Evolutionary conservation across 1,140 invertebrate species (phyloP).

Genomic region (Trichoplusia ni): DNA sequence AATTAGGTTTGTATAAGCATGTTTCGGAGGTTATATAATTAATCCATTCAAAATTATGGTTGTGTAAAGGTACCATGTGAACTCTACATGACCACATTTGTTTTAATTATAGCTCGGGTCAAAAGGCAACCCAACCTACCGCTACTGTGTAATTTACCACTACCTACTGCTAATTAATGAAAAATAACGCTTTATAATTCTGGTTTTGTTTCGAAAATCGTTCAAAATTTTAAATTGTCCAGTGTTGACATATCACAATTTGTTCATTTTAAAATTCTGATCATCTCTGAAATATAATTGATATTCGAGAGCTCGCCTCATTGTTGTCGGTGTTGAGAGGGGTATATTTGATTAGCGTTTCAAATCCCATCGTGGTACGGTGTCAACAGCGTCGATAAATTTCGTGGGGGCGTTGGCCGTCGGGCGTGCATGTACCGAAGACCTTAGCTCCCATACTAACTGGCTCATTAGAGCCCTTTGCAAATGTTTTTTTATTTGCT

Average conservation of each 20-base stretch:
- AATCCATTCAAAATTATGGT: constrained; percentile 1
- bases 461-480: constrained; percentile 67
- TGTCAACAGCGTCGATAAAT: constrained; percentile 44
- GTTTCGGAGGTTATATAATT: constrained; percentile 5
- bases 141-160: background rate
- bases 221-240: background rate
- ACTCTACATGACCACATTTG: background rate
- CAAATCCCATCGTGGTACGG: constrained; percentile 52
- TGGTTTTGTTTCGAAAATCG: too few relatives aligned
- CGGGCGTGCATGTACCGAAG: constrained; percentile 51
- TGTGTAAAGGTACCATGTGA: constrained; percentile 16
- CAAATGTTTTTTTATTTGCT: constrained; percentile 63
- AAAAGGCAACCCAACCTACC: constrained; percentile 24
- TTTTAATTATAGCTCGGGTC: constrained; percentile 4
- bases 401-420: constrained; percentile 64
- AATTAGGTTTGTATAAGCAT: constrained; percentile 9
- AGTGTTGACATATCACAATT: background rate
- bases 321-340: constrained; percentile 14
- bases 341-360: constrained; percentile 43
- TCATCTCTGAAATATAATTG: constrained; percentile 17
- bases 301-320: constrained; percentile 15
- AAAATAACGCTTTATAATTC: too few relatives aligned
- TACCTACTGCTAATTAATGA: too few relatives aligned
- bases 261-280: constrained; percentile 3
- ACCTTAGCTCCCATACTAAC: constrained; percentile 56